Evolutionary conservation across 2,113 vertebrate species (phyloP).

Genomic region (Cebus imitator): DNA sequence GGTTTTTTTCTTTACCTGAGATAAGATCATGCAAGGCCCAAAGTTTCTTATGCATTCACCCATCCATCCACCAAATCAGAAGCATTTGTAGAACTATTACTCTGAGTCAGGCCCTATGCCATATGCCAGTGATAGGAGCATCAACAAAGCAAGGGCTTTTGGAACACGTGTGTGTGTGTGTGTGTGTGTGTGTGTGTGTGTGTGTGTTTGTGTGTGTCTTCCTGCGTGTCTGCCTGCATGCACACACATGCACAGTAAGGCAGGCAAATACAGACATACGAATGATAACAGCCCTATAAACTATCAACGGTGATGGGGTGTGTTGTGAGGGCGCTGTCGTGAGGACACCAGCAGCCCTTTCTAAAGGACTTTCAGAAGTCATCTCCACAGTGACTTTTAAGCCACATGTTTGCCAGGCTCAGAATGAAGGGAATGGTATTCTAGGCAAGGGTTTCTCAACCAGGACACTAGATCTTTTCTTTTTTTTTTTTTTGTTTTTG

Average conservation of each 20-base stretch:
- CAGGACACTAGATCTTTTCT: no score
- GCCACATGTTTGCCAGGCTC: not conserved
- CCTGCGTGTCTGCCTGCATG: no score
- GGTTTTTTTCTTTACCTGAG: not conserved
- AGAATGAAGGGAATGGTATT: not conserved
- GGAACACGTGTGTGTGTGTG: not conserved
- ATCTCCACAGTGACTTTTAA: not conserved
- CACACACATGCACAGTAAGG: not conserved
- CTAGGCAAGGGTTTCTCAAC: not conserved
- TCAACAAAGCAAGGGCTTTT: not conserved
- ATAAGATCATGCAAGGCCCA: not conserved
- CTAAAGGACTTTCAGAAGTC: slow-evolving; percentile 4
- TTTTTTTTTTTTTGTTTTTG: no score
- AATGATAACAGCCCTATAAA: not conserved
- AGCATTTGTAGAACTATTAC: not conserved
- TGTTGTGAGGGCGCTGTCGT: not conserved
- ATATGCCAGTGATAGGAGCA: not conserved
- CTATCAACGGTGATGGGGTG: not conserved
- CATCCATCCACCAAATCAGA: not conserved
- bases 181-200: not conserved
- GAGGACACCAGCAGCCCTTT: not conserved
- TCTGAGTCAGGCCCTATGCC: not conserved
- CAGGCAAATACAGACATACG: no score
- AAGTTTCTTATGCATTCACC: not conserved
- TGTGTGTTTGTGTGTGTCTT: not conserved